Base-by-base conservation (phyloP, 92 coral and sea anemone genomes). In the Palythoa heliodiscus region DNA sequence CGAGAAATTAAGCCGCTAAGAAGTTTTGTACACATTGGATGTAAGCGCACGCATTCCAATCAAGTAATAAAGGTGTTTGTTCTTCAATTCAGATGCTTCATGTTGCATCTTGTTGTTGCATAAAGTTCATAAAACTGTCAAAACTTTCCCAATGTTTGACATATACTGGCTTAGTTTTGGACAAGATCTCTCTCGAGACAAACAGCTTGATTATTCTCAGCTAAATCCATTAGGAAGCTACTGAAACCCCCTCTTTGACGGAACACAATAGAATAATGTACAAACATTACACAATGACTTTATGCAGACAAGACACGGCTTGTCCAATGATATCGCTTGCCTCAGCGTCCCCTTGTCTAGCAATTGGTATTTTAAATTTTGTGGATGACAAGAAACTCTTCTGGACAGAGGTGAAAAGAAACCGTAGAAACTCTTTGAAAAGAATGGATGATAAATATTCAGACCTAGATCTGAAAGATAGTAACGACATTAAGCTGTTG, bases 321-420 rank as follows among this genome's bases (percentile, higher is more conserved):
- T 47, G 64, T 72, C 97, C 97, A 93, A 93, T 92, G 61, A 88
- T 16, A 78, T 58, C 7, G 13, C 75, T 40, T 61, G 8, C 15
- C n/a, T 66, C 57, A 73, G 97, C 97, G 97, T 93, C 97, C 84
- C 87, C 68, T 73, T 52, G 60, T 22, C 60, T n/a, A 20, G 20
- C 11, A 23, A 54, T 22, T 37, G 1, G 70, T 50, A 52, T 66
- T 80, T 64, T 14, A 66, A 13, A 52, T 14, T 68, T 52, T 19
- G 24, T 67, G 67, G 6, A 64, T 2, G 24, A 7, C 81, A 54
- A 25, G 73, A 29, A 63, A 63, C 24, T 63, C 8, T 19, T 37
- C 47, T 15, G 23, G 71, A 23, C 71, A 67, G 23, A 22, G 71
- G 38, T 8, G 3, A 48, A 38, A 75, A 63, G 60, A 7, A 47